Percentiles rank a stretch among this genome's conserved stretches.
Evolutionary conservation across 2,888 invertebrate genomes (phyloP).

Genomic region (Lochmaea capreae): DNA sequence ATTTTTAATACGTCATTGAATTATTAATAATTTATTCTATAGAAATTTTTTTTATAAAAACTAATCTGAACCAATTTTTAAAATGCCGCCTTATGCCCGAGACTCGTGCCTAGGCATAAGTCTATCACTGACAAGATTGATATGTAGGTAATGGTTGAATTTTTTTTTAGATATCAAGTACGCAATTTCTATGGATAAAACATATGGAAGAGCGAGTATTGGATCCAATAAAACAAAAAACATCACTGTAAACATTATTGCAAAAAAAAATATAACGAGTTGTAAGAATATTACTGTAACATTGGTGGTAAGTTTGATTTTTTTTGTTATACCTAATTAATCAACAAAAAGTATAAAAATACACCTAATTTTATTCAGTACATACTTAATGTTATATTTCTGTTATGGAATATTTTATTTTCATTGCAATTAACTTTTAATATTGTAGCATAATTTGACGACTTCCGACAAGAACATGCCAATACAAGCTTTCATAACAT

Average conservation of each 20-base stretch:
- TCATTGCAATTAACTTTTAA: background rate
- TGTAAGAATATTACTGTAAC: slow-evolving; percentile 33
- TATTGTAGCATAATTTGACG: slow-evolving; percentile 24
- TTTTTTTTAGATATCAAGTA: slow-evolving; percentile 34
- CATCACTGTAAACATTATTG: slow-evolving; percentile 23
- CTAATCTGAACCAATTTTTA: no score
- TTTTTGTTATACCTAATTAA: background rate
- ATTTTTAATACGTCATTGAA: no score
- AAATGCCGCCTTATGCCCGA: no score
- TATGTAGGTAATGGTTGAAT: no score
- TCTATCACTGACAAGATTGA: no score
- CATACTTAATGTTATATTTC: no score
- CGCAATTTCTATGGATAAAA: slow-evolving; percentile 32
- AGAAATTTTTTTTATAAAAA: no score
- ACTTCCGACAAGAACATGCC: slow-evolving; percentile 20
- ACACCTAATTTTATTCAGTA: background rate
- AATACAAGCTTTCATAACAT: slow-evolving; percentile 34
- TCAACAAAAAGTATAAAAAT: background rate
- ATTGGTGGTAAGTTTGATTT: slow-evolving; percentile 29
- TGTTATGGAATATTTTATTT: no score
- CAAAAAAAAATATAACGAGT: background rate
- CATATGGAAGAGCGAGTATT: slow-evolving; percentile 28
- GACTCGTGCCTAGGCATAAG: no score
- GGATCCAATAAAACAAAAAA: slow-evolving; percentile 1
- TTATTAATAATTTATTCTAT: no score